Conservation (phyloP, 2,797 vertebrate species). For the Chiloscyllium punctatum region DNA sequence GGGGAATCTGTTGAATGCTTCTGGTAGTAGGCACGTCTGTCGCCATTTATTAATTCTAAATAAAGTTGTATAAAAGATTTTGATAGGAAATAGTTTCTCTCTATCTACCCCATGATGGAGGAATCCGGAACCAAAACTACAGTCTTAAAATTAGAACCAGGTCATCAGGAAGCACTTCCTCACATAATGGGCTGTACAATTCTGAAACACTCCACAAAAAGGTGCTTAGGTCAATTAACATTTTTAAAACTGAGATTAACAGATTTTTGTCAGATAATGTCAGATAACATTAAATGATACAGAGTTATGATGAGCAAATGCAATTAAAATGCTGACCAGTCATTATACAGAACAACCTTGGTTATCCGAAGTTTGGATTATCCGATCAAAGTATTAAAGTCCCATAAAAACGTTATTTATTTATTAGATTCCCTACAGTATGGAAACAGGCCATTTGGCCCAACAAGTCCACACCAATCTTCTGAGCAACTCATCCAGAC, state of each 20-base stretch:
- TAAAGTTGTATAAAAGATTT: not conserved
- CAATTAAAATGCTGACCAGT: not conserved
- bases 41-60: not conserved
- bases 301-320: not conserved
- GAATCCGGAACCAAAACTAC: not conserved
- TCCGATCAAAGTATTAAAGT: too few species aligned
- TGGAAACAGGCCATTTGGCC: too few species aligned
- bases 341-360: too few species aligned
- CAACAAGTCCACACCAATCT: too few species aligned
- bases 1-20: not conserved
- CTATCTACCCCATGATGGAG: not conserved
- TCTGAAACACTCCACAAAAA: not conserved
- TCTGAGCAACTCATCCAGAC: too few species aligned
- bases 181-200: not conserved
- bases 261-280: not conserved
- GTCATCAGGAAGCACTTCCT: not conserved
- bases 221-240: not conserved
- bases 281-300: not conserved
- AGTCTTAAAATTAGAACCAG: not conserved
- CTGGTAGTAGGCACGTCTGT: not conserved
- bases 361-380: too few species aligned
- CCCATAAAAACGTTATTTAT: too few species aligned
- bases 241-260: not conserved
- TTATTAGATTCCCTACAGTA: too few species aligned
- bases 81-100: too few species aligned